These are phyloP conservation scores for Agriopis marginaria DNA, from an alignment of 2,888 invertebrate species.

Conservation along the genomic window DNA sequence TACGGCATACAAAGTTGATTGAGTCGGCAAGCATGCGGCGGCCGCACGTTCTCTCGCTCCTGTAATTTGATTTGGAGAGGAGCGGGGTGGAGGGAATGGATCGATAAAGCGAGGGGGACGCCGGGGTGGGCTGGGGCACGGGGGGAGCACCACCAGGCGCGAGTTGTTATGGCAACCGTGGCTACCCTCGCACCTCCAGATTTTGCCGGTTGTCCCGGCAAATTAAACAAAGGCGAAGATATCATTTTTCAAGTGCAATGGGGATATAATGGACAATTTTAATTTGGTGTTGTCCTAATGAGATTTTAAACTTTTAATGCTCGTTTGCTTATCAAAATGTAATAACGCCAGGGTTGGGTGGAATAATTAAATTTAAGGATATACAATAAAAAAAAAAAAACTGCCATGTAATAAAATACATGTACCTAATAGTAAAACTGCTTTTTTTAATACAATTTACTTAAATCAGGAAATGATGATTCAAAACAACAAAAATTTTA, in stretches of 20 bases:
- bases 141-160: constrained; percentile 67
- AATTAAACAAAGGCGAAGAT: constrained; percentile 83
- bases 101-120: constrained; percentile 61
- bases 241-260: constrained; percentile 68
- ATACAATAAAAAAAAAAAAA: background rate
- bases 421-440: too few relatives aligned
- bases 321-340: background rate
- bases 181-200: constrained; percentile 82
- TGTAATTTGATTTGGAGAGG: constrained; percentile 86
- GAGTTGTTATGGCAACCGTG: constrained; percentile 84
- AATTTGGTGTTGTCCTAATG: background rate
- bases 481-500: background rate
- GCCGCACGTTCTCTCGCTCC: constrained; percentile 61
- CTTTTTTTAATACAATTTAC: background rate
- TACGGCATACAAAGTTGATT: constrained; percentile 83
- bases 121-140: constrained; percentile 46
- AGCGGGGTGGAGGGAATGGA: constrained; percentile 63
- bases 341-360: background rate
- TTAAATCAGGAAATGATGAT: background rate
- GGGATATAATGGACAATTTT: constrained; percentile 29
- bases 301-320: background rate
- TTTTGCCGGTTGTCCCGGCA: constrained; percentile 81
- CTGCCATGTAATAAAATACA: too few relatives aligned
- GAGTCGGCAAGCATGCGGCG: constrained; percentile 54
- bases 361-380: background rate